Conservation (phyloP, 2,113 vertebrate genomes). For the Polyodon spathula region DNA sequence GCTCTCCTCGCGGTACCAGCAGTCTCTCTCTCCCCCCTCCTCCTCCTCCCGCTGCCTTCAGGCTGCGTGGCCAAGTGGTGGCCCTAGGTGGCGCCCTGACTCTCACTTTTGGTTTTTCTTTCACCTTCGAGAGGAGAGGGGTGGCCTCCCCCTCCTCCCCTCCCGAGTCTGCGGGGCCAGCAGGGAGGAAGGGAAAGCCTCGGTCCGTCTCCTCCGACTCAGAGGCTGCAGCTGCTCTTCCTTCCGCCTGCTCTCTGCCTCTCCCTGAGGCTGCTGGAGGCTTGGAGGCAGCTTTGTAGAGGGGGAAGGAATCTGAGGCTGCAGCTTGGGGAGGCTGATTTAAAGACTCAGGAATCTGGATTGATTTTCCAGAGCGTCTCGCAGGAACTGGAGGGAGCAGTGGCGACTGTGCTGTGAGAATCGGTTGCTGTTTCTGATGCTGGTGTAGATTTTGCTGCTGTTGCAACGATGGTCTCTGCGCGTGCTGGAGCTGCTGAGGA, state of each 20-base stretch:
- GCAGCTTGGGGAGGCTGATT: no score
- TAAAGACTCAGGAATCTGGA: no score
- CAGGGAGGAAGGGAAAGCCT: neutral
- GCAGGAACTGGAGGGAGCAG: slow-evolving; percentile 31
- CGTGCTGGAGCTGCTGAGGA: slow-evolving; percentile 38
- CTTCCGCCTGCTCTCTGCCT: no score
- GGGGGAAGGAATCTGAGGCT: no score
- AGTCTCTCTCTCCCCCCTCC: slow-evolving; percentile 46
- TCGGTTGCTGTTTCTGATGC: slow-evolving; percentile 41
- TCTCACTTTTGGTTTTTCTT: slow-evolving; percentile 49
- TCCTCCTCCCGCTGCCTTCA: slow-evolving; percentile 16
- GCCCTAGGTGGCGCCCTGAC: slow-evolving; percentile 64
- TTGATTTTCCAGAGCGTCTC: slow-evolving; percentile 26
- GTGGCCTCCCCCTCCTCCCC: slow-evolving; percentile 51
- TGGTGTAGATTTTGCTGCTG: slow-evolving; percentile 38
- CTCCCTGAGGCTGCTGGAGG: no score
- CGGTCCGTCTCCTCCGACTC: neutral
- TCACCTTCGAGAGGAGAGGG: slow-evolving; percentile 40
- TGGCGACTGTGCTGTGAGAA: slow-evolving; percentile 30
- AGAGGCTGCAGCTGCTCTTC: no score
- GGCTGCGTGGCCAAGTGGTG: slow-evolving; percentile 60
- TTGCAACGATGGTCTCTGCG: slow-evolving; percentile 23
- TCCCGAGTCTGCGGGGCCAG: neutral
- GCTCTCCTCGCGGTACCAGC: slow-evolving; percentile 12
- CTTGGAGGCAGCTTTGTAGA: no score